Evolutionary conservation across 2,113 vertebrate species (phyloP).

Genomic region (Thinocorus orbignyianus): DNA sequence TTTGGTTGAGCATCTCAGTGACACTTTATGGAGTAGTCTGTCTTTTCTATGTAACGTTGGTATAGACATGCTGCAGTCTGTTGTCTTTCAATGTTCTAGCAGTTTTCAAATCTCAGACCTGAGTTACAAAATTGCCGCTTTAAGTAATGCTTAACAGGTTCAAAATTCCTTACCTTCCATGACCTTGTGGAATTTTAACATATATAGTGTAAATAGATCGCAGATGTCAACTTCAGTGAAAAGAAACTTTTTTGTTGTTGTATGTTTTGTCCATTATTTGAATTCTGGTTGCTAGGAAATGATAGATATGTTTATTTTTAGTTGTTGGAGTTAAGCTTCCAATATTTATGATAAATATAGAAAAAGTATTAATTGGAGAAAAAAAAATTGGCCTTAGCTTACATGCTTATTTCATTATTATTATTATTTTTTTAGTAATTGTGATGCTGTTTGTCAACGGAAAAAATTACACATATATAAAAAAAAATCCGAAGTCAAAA

Average conservation of each 20-base stretch:
- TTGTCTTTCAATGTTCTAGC: slow-evolving; percentile 20
- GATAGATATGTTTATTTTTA: slow-evolving; percentile 58
- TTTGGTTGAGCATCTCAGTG: slow-evolving; percentile 65
- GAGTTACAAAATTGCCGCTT: slow-evolving; percentile 65
- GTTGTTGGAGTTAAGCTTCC: slow-evolving; percentile 73
- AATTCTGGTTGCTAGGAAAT: slow-evolving; percentile 54
- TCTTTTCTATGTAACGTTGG: slow-evolving; percentile 18
- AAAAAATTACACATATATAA: slow-evolving; percentile 44
- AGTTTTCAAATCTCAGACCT: slow-evolving; percentile 23
- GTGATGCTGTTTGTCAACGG: slow-evolving; percentile 77
- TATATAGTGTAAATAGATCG: slow-evolving; percentile 70
- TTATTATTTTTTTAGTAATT: slow-evolving; percentile 66
- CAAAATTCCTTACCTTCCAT: slow-evolving; percentile 3
- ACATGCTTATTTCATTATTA: slow-evolving; percentile 54
- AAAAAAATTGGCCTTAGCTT: slow-evolving; percentile 66
- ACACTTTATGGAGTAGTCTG: slow-evolving; percentile 50
- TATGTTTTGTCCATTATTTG: slow-evolving; percentile 60
- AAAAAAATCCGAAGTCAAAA: slow-evolving; percentile 58
- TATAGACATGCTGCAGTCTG: neutral
- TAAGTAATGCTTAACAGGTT: slow-evolving; percentile 43
- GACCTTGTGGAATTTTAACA: slow-evolving; percentile 28
- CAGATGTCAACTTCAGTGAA: slow-evolving; percentile 61
- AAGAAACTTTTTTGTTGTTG: slow-evolving; percentile 64
- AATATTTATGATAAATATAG: slow-evolving; percentile 62
- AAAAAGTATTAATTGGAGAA: slow-evolving; percentile 43